Percentiles rank a stretch among this genome's conserved stretches.
Evolutionary conservation across 2,797 vertebrate species (phyloP).

Genomic region (Neostethus bicornis): DNA sequence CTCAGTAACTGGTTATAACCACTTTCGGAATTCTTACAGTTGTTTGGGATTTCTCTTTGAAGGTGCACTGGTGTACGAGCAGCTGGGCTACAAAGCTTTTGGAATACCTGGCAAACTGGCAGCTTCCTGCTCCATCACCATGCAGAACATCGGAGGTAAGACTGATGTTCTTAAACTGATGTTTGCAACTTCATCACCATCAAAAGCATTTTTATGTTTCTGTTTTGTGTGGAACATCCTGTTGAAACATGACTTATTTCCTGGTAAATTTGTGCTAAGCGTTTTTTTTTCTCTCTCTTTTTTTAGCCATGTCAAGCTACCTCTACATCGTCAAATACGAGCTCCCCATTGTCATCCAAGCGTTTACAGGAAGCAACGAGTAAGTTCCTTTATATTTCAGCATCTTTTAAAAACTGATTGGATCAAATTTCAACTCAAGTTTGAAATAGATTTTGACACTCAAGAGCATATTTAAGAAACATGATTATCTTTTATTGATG

Average conservation of each 20-base stretch:
- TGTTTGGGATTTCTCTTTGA: background rate
- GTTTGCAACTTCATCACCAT: no score
- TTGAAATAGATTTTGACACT: no score
- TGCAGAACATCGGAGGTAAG: slow-evolving; percentile 98
- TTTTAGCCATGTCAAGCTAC: slow-evolving; percentile 98
- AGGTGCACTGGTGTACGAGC: slow-evolving; percentile 94
- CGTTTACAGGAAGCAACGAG: slow-evolving; percentile 83
- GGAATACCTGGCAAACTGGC: slow-evolving; percentile 93
- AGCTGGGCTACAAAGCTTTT: slow-evolving; percentile 93
- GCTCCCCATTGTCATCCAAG: slow-evolving; percentile 93
- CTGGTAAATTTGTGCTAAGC: slow-evolving; percentile 9
- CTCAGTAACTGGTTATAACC: no score
- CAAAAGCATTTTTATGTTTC: slow-evolving; percentile 4
- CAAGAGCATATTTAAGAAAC: background rate
- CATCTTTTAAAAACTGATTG: no score
- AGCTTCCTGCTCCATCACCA: slow-evolving; percentile 93
- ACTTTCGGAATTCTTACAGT: no score
- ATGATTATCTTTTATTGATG: slow-evolving; percentile 1
- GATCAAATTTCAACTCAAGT: slow-evolving; percentile 1
- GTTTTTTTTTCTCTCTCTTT: slow-evolving; percentile 54
- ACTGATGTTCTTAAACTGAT: no score
- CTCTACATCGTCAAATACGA: slow-evolving; percentile 99
- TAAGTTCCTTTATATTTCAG: slow-evolving; percentile 70
- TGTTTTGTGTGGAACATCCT: slow-evolving; percentile 10
- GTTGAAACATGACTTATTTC: background rate